These are phyloP conservation scores for Acanthopleura granulata DNA, from an alignment of 2,888 invertebrate species.

Conservation along the genomic window DNA sequence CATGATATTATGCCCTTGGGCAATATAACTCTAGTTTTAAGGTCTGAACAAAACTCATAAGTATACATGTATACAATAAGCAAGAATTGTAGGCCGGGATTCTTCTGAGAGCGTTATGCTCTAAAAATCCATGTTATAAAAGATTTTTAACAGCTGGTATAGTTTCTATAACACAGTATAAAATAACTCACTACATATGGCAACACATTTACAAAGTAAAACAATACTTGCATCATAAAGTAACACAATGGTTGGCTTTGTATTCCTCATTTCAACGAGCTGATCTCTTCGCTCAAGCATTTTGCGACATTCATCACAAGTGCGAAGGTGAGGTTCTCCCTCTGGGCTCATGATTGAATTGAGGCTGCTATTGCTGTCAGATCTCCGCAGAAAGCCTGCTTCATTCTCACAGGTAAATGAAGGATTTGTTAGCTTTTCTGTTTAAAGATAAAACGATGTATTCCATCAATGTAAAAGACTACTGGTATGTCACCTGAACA, in stretches of 20 bases:
- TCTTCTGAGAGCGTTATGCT: background rate
- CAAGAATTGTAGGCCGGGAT: too few relatives aligned
- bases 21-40: too few relatives aligned
- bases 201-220: background rate
- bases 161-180: background rate
- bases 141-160: background rate
- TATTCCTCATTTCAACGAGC: conserved; percentile 84
- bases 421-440: conserved; percentile 76
- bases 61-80: too few relatives aligned
- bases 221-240: conserved; percentile 77
- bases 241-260: conserved; percentile 83
- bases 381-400: conserved; percentile 64
- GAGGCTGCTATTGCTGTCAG: conserved; percentile 73
- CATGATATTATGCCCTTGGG: too few relatives aligned
- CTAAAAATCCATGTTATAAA: conserved; percentile 5
- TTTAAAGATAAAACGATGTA: background rate
- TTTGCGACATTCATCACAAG: conserved; percentile 70
- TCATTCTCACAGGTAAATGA: conserved; percentile 63
- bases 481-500: too few relatives aligned
- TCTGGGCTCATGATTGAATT: conserved; percentile 74
- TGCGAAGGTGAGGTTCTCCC: conserved; percentile 74
- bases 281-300: conserved; percentile 84
- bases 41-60: too few relatives aligned
- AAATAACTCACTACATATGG: background rate
- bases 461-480: too few relatives aligned